These are phyloP conservation scores for Girardinus metallicus DNA, from an alignment of 2,797 vertebrate genomes.

Conservation along the genomic window DNA sequence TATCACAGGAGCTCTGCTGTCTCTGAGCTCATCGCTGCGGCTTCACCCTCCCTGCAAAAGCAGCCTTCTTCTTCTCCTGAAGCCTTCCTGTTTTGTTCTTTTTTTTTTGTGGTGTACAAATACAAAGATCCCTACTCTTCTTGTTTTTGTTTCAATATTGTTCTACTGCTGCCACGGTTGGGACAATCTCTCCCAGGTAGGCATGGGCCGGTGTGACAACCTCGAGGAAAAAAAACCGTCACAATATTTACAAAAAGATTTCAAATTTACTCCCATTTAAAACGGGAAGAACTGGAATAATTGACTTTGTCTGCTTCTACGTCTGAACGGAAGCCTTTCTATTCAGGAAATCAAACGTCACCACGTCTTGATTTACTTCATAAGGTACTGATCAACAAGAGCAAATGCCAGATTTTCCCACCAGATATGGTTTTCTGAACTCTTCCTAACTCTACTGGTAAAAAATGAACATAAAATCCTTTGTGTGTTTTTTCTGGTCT, in stretches of 20 bases:
- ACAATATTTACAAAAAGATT: background rate
- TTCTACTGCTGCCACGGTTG: constrained; percentile 42
- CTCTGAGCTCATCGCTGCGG: constrained; percentile 29
- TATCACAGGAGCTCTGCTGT: constrained; percentile 42
- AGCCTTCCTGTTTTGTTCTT: constrained; percentile 31
- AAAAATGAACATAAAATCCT: background rate
- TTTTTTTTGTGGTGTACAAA: constrained; percentile 36
- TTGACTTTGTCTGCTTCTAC: background rate
- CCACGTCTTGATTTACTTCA: background rate
- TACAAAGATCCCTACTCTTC: constrained; percentile 29
- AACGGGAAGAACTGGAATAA: background rate
- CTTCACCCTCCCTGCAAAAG: constrained; percentile 46
- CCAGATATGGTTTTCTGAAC: background rate
- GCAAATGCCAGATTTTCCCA: background rate
- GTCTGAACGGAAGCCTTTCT: background rate
- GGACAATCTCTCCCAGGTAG: constrained; percentile 43
- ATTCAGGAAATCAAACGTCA: background rate
- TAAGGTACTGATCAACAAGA: background rate
- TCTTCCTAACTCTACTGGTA: background rate
- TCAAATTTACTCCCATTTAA: background rate
- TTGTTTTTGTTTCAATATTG: background rate
- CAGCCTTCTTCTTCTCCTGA: constrained; percentile 49
- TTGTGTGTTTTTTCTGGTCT: background rate
- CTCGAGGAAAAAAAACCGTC: background rate
- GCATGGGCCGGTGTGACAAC: background rate